Evolutionary conservation across 2,113 vertebrate genomes (phyloP).

Genomic region (Hoplias malabaricus): DNA sequence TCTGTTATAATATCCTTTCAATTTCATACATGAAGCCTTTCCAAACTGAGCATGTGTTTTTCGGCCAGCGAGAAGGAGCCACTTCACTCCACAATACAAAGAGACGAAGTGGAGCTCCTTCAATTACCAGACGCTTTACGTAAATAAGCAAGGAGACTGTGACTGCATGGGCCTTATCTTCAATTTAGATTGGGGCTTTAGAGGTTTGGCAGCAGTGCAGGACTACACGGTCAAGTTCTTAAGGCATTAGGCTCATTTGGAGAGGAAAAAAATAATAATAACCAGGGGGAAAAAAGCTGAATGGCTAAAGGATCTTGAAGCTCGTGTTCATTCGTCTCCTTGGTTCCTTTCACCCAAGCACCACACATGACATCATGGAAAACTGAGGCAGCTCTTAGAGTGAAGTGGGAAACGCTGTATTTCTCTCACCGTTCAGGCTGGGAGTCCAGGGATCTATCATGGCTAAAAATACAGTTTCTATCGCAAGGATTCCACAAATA

Average conservation of each 20-base stretch:
- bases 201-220: slow-evolving; percentile 44
- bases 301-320: slow-evolving; percentile 62
- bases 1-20: not conserved
- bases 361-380: slow-evolving; percentile 80
- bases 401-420: slow-evolving; percentile 60
- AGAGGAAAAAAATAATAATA: slow-evolving; percentile 27
- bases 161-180: slow-evolving; percentile 49
- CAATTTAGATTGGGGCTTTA: slow-evolving; percentile 32
- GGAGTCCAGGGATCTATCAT: slow-evolving; percentile 77
- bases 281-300: slow-evolving; percentile 44
- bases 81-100: not conserved
- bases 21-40: not conserved
- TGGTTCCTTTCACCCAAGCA: slow-evolving; percentile 60
- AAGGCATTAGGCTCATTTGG: slow-evolving; percentile 32
- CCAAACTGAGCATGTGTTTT: not conserved
- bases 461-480: slow-evolving; percentile 96
- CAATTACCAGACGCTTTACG: slow-evolving; percentile 13
- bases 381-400: slow-evolving; percentile 60
- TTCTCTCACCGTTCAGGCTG: slow-evolving; percentile 64
- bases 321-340: slow-evolving; percentile 62
- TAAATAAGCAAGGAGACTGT: slow-evolving; percentile 38
- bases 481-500: slow-evolving; percentile 87
- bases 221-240: slow-evolving; percentile 38
- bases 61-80: not conserved
- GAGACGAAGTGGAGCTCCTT: slow-evolving; percentile 14